Conservation (phyloP, 2,888 invertebrate genomes). For the Drosophila koepferae region DNA sequence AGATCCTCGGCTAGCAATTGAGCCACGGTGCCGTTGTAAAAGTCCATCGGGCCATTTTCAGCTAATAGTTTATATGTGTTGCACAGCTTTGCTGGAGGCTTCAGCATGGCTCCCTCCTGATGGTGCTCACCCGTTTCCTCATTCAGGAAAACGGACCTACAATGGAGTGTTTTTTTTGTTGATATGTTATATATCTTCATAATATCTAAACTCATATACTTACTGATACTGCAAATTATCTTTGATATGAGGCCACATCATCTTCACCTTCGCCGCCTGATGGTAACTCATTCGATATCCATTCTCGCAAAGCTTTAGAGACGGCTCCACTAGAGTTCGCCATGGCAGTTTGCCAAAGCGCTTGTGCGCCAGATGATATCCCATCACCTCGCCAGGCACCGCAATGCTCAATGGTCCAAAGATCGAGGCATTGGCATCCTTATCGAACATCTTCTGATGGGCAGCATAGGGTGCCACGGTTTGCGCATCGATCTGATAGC, state of each 20-base stretch:
- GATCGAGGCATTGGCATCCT: conserved; percentile 59
- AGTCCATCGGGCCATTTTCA: conserved; percentile 89
- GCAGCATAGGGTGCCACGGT: conserved; percentile 91
- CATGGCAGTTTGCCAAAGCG: conserved; percentile 91
- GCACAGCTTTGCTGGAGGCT: conserved; percentile 89
- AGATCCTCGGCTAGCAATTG: conserved; percentile 90
- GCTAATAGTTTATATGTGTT: conserved; percentile 90
- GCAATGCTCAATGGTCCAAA: conserved; percentile 89
- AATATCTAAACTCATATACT: conserved; percentile 25
- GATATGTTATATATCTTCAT: neutral
- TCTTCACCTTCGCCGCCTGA: conserved; percentile 86
- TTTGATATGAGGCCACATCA: conserved; percentile 67
- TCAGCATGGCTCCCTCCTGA: conserved; percentile 87
- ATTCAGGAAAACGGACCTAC: conserved; percentile 39
- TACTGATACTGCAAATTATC: conserved; percentile 85
- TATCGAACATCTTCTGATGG: conserved; percentile 81
- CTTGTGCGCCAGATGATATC: conserved; percentile 91
- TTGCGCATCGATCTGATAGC: conserved; percentile 90
- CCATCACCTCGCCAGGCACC: conserved; percentile 93
- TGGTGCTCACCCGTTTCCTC: conserved; percentile 77
- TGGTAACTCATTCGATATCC: conserved; percentile 88
- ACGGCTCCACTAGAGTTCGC: conserved; percentile 89
- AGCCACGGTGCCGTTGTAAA: conserved; percentile 93
- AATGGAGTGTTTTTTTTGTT: neutral
- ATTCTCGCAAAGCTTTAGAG: conserved; percentile 88